Evolutionary conservation across 2,888 invertebrate species (phyloP).

Genomic region (Corbicula japonica): DNA sequence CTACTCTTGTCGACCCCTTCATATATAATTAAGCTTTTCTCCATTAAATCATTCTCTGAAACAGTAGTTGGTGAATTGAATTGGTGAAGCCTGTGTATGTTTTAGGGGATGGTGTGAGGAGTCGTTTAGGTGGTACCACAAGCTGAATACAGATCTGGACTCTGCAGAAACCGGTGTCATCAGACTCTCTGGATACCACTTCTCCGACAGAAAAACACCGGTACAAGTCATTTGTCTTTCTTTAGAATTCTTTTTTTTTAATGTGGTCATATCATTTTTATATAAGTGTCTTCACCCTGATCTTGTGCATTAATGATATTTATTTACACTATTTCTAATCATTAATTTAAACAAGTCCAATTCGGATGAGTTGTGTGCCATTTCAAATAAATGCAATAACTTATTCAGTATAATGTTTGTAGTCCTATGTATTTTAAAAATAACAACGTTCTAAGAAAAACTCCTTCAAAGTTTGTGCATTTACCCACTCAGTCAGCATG

Average conservation of each 20-base stretch:
- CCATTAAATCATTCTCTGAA: not conserved
- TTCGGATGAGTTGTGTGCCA: too few relatives aligned
- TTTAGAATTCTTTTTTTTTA: not conserved
- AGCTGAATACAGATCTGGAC: slow-evolving; percentile 28
- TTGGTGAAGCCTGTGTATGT: not conserved
- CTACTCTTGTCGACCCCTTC: not conserved
- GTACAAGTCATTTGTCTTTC: not conserved
- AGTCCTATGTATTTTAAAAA: too few relatives aligned
- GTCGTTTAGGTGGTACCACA: slow-evolving; percentile 52
- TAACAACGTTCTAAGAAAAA: too few relatives aligned
- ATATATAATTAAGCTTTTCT: not conserved
- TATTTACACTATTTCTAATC: too few relatives aligned
- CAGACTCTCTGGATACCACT: slow-evolving; percentile 54
- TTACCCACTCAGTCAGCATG: too few relatives aligned
- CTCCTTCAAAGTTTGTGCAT: too few relatives aligned
- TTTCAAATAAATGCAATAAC: too few relatives aligned
- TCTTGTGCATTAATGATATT: too few relatives aligned
- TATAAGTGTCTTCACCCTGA: too few relatives aligned
- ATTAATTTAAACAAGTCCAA: too few relatives aligned
- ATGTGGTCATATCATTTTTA: not conserved
- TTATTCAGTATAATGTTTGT: too few relatives aligned
- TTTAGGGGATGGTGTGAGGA: slow-evolving; percentile 52
- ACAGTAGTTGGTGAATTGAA: not conserved
- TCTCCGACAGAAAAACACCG: slow-evolving; percentile 7
- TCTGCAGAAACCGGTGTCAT: slow-evolving; percentile 46